Percentiles rank a stretch among this genome's conserved stretches.
Conservation (phyloP, 1,140 invertebrate species). For the Vanessa tameamea region DNA sequence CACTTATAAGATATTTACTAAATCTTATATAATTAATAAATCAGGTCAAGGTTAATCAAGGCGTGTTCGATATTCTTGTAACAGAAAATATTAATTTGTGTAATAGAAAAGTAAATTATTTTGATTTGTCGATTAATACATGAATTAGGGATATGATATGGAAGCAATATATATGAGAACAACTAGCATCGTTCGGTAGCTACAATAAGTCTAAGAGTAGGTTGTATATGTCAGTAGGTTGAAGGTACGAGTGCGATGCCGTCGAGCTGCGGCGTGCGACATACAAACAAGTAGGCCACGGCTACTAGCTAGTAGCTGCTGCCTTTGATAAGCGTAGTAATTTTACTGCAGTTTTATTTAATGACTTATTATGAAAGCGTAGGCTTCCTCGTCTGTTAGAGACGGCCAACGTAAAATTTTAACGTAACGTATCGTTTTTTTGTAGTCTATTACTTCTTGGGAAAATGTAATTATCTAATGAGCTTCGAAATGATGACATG, state of each 20-base stretch:
- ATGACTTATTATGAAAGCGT: conserved; percentile 21
- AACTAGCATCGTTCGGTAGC: no score
- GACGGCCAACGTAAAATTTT: background rate
- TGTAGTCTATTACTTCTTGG: background rate
- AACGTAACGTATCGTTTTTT: background rate
- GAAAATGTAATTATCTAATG: no score
- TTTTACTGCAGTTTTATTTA: conserved; percentile 37
- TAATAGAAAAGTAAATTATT: no score
- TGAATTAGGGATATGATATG: no score
- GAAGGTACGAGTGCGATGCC: conserved; percentile 30
- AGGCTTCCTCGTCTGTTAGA: conserved; percentile 7
- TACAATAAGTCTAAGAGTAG: conserved; percentile 24
- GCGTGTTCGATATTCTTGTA: no score
- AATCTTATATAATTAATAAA: no score
- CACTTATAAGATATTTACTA: no score
- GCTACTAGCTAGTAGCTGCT: conserved; percentile 46
- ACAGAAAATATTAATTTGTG: no score
- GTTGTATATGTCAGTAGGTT: conserved; percentile 39
- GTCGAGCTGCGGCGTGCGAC: conserved; percentile 36
- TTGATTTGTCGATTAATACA: no score
- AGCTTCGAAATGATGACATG: no score
- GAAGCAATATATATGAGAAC: no score
- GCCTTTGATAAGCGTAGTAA: conserved; percentile 43
- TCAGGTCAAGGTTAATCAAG: no score
- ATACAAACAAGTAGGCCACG: conserved; percentile 59